Base-by-base conservation (phyloP, 2,113 vertebrate species). In the Mesitornis unicolor region DNA sequence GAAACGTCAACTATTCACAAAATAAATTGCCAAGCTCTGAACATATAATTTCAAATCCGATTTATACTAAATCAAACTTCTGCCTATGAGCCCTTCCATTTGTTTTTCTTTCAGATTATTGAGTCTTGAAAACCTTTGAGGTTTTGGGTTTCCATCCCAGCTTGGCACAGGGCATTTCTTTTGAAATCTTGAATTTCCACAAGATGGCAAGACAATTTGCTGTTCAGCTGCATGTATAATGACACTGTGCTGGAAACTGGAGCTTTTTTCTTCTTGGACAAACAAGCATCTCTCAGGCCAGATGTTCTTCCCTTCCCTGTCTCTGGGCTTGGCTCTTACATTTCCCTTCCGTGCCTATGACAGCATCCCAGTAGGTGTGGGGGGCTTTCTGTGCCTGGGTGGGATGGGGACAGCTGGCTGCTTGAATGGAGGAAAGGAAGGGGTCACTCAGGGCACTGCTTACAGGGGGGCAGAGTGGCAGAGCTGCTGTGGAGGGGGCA, bases 41-140 rank as follows among this genome's bases (percentile, higher is more conserved):
- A 95, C 71, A 60, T 84, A 20, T 80, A 84, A 92, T 95, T 96
- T 93, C 35, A 85, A 59, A 94, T 93, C 70, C 77, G 50, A 86
- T 96, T 90, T 92, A 59, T 90, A 93, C n/a, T 64, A 96, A 92
- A 95, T 95, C 56, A 95, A 92, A 93, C 64, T 94, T 93, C 71
- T 90, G 50, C n/a, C 64, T 95, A n/a, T 78, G 59, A 93, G 54
- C 42, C 87, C 42, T 93, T 94, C 75, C 67, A 69, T 85, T 96
- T 87, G 67, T 94, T 96, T 95, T 63, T 42, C 56, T 90, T 89
- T 95, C 64, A 56, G 68, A 81, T 87, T 74, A 92, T 60, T 79
- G 60, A 96, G 73, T 92, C 65, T 69, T 29, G 40, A 88, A 96
- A 94, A 93, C 88, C 89, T 95, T 68, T 92, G 83, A 90, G 73